These are phyloP conservation scores for Epistrophella euchroma DNA, from an alignment of 2,888 invertebrate genomes.

Conservation along the genomic window DNA sequence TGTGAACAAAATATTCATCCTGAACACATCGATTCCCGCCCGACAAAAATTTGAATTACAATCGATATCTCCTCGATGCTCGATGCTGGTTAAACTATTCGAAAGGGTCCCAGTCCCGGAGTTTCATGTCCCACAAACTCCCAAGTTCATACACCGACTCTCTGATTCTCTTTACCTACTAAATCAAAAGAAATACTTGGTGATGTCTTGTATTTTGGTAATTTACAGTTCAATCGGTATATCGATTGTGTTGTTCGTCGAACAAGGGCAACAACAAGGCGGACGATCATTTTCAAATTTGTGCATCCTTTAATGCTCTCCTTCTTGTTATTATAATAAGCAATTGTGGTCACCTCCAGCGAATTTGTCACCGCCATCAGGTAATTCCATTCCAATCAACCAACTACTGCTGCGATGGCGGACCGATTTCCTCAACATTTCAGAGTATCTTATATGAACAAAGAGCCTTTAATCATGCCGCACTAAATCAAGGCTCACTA, in stretches of 20 bases:
- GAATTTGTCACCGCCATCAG: constrained; percentile 75
- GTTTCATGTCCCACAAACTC: neutral
- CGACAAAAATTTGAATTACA: constrained; percentile 73
- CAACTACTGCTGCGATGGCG: constrained; percentile 42
- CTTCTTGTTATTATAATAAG: constrained; percentile 47
- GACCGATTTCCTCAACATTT: constrained; percentile 65
- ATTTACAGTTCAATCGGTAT: constrained; percentile 67
- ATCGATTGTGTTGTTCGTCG: constrained; percentile 13
- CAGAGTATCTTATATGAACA: constrained; percentile 49
- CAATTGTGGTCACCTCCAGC: constrained; percentile 69
- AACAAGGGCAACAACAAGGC: constrained; percentile 29
- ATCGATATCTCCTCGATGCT: constrained; percentile 52
- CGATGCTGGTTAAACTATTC: constrained; percentile 31
- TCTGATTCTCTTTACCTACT: constrained; percentile 48
- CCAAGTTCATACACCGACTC: neutral
- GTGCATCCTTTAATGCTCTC: constrained; percentile 26
- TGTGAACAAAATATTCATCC: constrained; percentile 59
- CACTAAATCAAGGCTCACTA: constrained; percentile 53
- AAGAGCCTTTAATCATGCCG: constrained; percentile 76
- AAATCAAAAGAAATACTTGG: constrained; percentile 50
- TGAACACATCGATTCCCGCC: constrained; percentile 44
- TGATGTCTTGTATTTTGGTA: constrained; percentile 48
- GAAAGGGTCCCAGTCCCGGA: constrained; percentile 26
- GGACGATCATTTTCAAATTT: constrained; percentile 10
- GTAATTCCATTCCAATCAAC: constrained; percentile 70